Percentiles rank a stretch among this genome's conserved stretches.
phyloP scores from a whole-genome alignment of 2,888 invertebrate species.

The Mactromeris polynyma region DNA sequence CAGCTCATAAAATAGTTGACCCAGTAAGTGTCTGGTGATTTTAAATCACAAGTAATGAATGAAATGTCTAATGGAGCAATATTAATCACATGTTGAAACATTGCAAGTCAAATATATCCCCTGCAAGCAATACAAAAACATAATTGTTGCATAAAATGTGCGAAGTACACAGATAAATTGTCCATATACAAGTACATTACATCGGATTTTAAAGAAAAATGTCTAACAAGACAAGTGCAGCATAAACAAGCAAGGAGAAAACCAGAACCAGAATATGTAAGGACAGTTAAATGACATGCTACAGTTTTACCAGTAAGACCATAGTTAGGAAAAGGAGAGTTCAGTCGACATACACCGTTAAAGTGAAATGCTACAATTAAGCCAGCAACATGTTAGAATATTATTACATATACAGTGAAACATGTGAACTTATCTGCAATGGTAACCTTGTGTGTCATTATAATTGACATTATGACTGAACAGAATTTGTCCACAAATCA shows the following conservation, averaged over 20 bases:
- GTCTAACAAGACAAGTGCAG: not conserved
- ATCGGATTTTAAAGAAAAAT: not conserved
- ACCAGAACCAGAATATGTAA: constrained; percentile 1
- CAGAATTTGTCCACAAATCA: too few species aligned
- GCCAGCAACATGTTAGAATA: constrained; percentile 21
- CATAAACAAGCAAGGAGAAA: not conserved
- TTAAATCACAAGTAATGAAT: too few species aligned
- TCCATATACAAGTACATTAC: not conserved
- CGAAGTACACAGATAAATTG: not conserved
- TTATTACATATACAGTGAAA: not conserved
- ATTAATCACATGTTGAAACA: not conserved
- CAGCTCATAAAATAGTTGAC: not conserved
- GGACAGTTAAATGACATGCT: not conserved
- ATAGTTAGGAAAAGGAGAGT: constrained; percentile 7
- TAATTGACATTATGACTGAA: too few species aligned
- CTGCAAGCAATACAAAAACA: not conserved
- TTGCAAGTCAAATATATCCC: constrained; percentile 1
- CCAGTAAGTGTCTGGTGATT: not conserved
- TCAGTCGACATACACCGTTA: constrained; percentile 23
- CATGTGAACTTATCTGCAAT: not conserved
- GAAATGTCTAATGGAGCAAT: too few species aligned
- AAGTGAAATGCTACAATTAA: constrained; percentile 37
- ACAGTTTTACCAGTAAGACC: not conserved
- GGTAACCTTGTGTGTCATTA: not conserved
- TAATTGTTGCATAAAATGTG: not conserved